Base-by-base conservation (phyloP, 2,888 invertebrate species). In the Timema cristinae region DNA sequence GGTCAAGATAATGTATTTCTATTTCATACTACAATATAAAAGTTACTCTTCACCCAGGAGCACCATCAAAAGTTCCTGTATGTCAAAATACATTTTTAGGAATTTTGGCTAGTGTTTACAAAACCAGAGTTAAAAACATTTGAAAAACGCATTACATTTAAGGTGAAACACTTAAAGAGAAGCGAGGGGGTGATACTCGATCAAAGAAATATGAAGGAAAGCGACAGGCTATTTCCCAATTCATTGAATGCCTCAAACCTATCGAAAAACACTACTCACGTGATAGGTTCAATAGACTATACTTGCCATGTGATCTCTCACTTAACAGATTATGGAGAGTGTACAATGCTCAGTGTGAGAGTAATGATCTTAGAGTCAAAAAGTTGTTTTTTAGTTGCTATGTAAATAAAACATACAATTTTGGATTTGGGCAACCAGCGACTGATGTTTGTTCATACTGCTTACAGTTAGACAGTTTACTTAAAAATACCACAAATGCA, bases 171-270 rank as follows among this genome's bases (percentile, higher is more conserved):
- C 32, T 32, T 11, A 13, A 56, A 8, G 6, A 7, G 6, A n/a
- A 11, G 2, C 56, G 7, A 56, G 56, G 56, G n/a, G 56, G 56
- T 56, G 56, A 56, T 56, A 56, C 13, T 56, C 56, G 13, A 15
- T 11, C n/a, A 8, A 0, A 56, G 9, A 56, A 8, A 10, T 56
- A 56, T 13, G 56, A 56, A 56, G 56, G 56, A 56, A 56, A 56
- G 56, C 56, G 16, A 56, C n/a, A 56, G 7, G 56, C 56, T 56
- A 56, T 56, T 56, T 56, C 56, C 56, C n/a, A 56, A 7, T 56
- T 56, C 56, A 56, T 16, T 56, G 9, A 56, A 56, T 7, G 56
- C n/a, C n/a, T 56, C 15, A 56, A 56, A 56, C 56, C 56, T 8
- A 15, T n/a, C n/a, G n/a, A n/a, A n/a, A n/a, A n/a, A 56, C 56